A percentile compares a stretch with the other conserved stretches of the same genome.
phyloP scores from a whole-genome alignment of 2,113 vertebrate species.

The Morone chrysops region DNA sequence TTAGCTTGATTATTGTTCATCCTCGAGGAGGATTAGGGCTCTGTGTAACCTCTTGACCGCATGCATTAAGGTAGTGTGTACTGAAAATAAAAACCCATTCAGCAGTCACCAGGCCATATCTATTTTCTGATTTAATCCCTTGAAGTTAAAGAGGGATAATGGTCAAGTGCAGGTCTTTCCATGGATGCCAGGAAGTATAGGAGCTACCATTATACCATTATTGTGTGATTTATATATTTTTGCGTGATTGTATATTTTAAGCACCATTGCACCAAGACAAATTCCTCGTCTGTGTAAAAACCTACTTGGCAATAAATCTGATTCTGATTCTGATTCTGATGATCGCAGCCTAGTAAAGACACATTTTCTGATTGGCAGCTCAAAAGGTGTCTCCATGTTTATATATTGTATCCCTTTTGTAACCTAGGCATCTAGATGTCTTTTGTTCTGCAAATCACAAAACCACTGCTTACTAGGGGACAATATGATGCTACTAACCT shows the following conservation, averaged over 20 bases:
- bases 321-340: too few species aligned
- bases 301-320: too few species aligned
- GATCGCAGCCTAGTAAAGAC: background rate
- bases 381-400: background rate
- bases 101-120: constrained; percentile 11
- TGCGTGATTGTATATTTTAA: too few species aligned
- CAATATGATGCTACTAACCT: background rate
- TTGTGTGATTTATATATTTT: too few species aligned
- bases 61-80: constrained; percentile 11
- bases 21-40: constrained; percentile 29
- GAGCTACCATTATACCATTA: background rate
- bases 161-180: constrained; percentile 7
- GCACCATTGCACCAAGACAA: too few species aligned
- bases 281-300: too few species aligned
- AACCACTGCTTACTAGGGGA: background rate
- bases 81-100: constrained; percentile 50
- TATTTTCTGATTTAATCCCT: constrained; percentile 11
- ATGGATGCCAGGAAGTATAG: background rate
- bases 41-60: constrained; percentile 37
- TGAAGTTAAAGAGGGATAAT: background rate
- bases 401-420: background rate
- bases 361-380: background rate
- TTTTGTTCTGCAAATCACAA: background rate
- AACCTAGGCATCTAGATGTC: background rate
- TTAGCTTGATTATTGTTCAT: constrained; percentile 38